phyloP scores from a whole-genome alignment of 1,140 invertebrate genomes.

The Sminthurides bifidus region DNA sequence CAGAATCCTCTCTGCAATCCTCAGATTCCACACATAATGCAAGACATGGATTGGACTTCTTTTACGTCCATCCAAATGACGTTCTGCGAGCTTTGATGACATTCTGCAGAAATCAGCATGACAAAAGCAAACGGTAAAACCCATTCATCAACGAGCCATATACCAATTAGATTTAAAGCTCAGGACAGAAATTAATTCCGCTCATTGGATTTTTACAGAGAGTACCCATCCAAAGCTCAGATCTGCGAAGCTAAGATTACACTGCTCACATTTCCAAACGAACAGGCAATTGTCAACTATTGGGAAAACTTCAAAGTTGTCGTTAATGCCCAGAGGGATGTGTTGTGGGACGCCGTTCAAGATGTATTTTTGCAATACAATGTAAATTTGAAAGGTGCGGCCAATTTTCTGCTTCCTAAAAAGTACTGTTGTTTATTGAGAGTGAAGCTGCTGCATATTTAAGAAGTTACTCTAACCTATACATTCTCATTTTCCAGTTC shows the following conservation, averaged over 20 bases:
- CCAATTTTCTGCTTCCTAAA: neutral
- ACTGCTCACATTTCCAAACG: conserved; percentile 9
- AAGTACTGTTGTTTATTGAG: neutral
- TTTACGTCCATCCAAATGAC: conserved; percentile 17
- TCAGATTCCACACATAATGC: too few relatives aligned
- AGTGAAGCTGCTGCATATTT: neutral
- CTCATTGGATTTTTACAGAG: neutral
- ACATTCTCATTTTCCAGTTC: conserved; percentile 9
- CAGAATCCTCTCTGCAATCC: too few relatives aligned
- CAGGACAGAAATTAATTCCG: neutral
- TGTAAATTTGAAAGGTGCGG: conserved; percentile 19
- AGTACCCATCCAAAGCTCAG: conserved; percentile 14
- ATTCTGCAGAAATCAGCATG: conserved; percentile 19
- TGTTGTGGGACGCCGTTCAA: conserved; percentile 21
- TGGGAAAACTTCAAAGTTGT: conserved; percentile 14
- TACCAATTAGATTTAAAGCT: neutral
- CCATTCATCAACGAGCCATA: neutral
- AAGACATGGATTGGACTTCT: too few relatives aligned
- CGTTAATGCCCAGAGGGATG: conserved; percentile 11
- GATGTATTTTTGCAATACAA: conserved; percentile 16
- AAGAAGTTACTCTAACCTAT: neutral
- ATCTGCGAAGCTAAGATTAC: conserved; percentile 8
- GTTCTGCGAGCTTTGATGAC: conserved; percentile 14
- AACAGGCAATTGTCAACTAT: conserved; percentile 1
- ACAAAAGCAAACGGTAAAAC: conserved; percentile 15